Evolutionary conservation across 2,888 invertebrate species (phyloP).

Genomic region (Terebella lapidaria): DNA sequence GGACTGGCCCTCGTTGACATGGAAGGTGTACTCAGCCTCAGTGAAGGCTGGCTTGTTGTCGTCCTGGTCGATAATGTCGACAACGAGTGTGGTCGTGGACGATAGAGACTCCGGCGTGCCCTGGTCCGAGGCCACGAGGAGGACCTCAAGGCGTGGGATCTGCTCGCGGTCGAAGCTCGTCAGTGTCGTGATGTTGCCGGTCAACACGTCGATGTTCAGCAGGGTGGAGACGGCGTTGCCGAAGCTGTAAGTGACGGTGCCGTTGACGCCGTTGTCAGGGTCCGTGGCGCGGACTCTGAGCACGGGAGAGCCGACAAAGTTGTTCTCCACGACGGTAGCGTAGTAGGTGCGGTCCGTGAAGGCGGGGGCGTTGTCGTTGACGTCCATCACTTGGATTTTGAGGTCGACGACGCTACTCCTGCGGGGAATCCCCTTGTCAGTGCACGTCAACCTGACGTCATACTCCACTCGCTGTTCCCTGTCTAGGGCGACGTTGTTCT

Average conservation of each 20-base stretch:
- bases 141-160: neutral
- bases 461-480: constrained; percentile 60
- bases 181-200: constrained; percentile 7
- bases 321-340: constrained; percentile 57
- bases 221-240: constrained; percentile 61
- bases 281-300: constrained; percentile 47
- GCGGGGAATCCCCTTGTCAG: constrained; percentile 86
- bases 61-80: constrained; percentile 7
- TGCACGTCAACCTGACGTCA: constrained; percentile 74
- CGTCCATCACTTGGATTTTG: constrained; percentile 72
- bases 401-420: constrained; percentile 83
- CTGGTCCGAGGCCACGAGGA: constrained; percentile 4
- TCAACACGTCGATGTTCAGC: constrained; percentile 7
- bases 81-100: neutral
- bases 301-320: constrained; percentile 43
- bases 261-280: constrained; percentile 32
- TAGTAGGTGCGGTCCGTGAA: constrained; percentile 85
- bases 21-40: neutral
- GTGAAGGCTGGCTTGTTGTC: constrained; percentile 7
- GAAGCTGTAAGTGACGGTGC: constrained; percentile 27
- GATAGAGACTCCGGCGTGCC: constrained; percentile 4
- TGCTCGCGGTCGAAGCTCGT: constrained; percentile 5
- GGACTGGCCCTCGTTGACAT: constrained; percentile 40
- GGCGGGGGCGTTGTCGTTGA: constrained; percentile 89
- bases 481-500: constrained; percentile 12